A percentile compares a stretch with the other conserved stretches of the same genome.
These are phyloP conservation scores for Neogale vison DNA, from an alignment of 2,113 vertebrate genomes.

Conservation along the genomic window DNA sequence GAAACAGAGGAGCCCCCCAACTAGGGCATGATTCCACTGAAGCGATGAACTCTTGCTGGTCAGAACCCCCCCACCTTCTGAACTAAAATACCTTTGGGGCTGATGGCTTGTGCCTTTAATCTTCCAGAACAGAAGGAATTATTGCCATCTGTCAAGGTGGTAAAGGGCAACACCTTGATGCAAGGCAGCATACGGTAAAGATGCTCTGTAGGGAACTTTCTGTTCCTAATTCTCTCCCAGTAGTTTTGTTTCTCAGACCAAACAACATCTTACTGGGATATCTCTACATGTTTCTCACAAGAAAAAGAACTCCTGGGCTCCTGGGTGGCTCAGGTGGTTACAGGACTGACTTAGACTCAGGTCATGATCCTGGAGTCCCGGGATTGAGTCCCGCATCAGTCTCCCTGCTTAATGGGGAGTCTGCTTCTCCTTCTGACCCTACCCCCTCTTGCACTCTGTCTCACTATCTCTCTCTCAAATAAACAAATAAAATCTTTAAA, in stretches of 20 bases:
- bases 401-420: too few relatives aligned
- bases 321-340: too few relatives aligned
- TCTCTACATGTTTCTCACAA: conserved; percentile 30
- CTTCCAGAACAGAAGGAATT: neutral
- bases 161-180: rapidly evolving
- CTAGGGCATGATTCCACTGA: rapidly evolving
- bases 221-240: neutral
- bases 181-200: neutral
- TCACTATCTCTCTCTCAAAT: too few relatives aligned
- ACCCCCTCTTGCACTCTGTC: too few relatives aligned
- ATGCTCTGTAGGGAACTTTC: neutral
- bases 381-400: too few relatives aligned
- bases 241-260: neutral
- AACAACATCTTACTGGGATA: neutral
- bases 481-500: too few relatives aligned
- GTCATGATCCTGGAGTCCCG: too few relatives aligned
- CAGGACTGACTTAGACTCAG: too few relatives aligned
- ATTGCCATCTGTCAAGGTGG: neutral
- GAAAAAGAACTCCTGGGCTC: neutral
- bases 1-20: neutral
- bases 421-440: too few relatives aligned
- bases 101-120: neutral
- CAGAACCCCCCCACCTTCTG: neutral
- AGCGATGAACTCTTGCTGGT: neutral
- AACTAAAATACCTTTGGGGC: neutral